phyloP scores from a whole-genome alignment of 2,797 vertebrate species.

The Otus scops region DNA sequence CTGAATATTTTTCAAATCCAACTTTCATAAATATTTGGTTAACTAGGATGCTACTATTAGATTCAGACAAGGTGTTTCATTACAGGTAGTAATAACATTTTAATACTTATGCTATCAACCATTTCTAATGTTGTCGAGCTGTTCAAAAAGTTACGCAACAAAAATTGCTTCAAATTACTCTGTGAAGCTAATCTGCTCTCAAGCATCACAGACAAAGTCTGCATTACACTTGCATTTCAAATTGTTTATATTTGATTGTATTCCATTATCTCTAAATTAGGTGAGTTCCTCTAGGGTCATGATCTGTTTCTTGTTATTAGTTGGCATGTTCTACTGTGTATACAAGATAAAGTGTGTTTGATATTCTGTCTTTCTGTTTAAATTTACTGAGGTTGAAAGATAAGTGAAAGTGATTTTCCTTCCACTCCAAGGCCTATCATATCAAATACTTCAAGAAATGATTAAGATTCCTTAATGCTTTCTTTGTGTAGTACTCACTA shows the following conservation, averaged over 20 bases:
- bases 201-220: background rate
- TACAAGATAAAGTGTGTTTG: slow-evolving; percentile 38
- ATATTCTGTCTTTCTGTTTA: slow-evolving; percentile 46
- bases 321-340: slow-evolving; percentile 1
- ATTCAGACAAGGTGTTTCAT: background rate
- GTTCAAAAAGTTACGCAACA: background rate
- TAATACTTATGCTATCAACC: background rate
- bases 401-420: slow-evolving; percentile 1
- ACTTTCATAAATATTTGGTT: background rate
- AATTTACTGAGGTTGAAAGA: slow-evolving; percentile 23
- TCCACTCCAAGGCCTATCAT: background rate
- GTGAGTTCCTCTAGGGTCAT: slow-evolving; percentile 21
- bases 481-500: background rate
- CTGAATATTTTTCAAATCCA: background rate
- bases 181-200: background rate
- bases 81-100: background rate
- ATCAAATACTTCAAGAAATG: background rate
- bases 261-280: slow-evolving; percentile 54
- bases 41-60: background rate
- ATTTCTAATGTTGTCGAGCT: background rate
- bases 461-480: background rate
- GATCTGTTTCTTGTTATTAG: slow-evolving; percentile 34
- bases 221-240: background rate
- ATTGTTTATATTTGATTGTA: slow-evolving; percentile 40
- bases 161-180: background rate